phyloP scores from a whole-genome alignment of 2,888 invertebrate genomes.

The Galerucella nymphaeae region DNA sequence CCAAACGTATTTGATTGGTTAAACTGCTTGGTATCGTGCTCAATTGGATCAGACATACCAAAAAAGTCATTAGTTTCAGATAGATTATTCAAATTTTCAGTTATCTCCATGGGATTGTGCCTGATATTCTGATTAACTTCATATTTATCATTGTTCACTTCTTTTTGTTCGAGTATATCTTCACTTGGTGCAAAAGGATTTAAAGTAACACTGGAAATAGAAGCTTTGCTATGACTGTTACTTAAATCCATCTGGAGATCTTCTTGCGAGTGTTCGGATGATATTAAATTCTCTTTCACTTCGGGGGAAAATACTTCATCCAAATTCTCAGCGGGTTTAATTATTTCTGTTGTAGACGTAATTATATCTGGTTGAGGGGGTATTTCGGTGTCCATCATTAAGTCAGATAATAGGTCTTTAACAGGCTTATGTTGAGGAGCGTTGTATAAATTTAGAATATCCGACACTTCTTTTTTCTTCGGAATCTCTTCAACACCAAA shows the following conservation, averaged over 20 bases:
- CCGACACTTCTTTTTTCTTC: constrained; percentile 62
- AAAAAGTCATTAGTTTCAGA: constrained; percentile 18
- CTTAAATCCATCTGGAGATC: constrained; percentile 64
- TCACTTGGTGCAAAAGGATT: constrained; percentile 66
- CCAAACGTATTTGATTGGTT: constrained; percentile 36
- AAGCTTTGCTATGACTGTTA: constrained; percentile 63
- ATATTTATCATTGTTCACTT: constrained; percentile 44
- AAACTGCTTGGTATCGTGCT: constrained; percentile 1
- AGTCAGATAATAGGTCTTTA: constrained; percentile 51
- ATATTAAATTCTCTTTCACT: constrained; percentile 49
- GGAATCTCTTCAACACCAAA: constrained; percentile 56
- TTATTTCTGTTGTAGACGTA: not conserved
- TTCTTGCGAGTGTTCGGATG: constrained; percentile 60
- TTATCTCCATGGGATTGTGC: constrained; percentile 43
- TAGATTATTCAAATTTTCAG: constrained; percentile 36
- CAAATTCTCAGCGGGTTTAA: not conserved
- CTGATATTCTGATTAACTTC: constrained; percentile 38
- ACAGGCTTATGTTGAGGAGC: constrained; percentile 48
- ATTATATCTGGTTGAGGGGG: constrained; percentile 20
- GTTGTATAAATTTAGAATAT: constrained; percentile 63
- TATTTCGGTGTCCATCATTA: constrained; percentile 45
- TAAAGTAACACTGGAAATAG: constrained; percentile 63
- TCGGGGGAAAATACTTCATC: constrained; percentile 30
- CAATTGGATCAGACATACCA: constrained; percentile 3
- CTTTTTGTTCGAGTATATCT: constrained; percentile 49